Base-by-base conservation (phyloP, 92 coral and sea anemone genomes). In the Parazoanthus darwini region DNA sequence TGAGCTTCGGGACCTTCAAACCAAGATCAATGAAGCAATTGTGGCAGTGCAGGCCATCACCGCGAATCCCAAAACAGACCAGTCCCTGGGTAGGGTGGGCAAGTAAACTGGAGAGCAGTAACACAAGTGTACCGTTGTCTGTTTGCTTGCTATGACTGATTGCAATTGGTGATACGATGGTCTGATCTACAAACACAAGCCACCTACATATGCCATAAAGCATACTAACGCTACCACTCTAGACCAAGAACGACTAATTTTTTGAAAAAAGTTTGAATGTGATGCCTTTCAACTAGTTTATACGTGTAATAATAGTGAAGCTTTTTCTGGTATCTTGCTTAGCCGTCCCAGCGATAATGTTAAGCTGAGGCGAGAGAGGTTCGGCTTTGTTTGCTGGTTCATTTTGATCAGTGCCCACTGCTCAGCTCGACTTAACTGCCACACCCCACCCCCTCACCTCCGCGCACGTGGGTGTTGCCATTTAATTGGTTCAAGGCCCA, bases 61-160 rank as follows among this genome's bases (percentile, higher is more conserved):
- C 8, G 99, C 99, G 65, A 95, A 97, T 81, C 99, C 99, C 43
- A 97, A 95, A 85, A 97, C 99, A 22, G 97, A 97, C 82, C 95
- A 96, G 58, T 90, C 90, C 58, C 98, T 97, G 36, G 99, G 99
- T 36, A 86, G 90, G 74, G 97, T 97, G 23, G 98, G 99, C 85
- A 91, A 90, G 50, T 94, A 88, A 85, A 16, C 15, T 74, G 65
- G 26, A 7, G 26, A 20, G 26, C 70, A 63, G 70, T 22, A 63
- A 18, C 18, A 63, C 70, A 63, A 63, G 8, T 22, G 59, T 54
- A 1, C 59, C 16, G 18, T 11, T 13, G 20, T 13, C 2, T 54
- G 59, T 23, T 63, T 22, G 26, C 25, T 63, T 26, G 8, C 25
- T 3, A 2, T 63, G 70, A 14, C 25, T 63, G 26, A 22, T 63